Evolutionary conservation across 2,888 invertebrate genomes (phyloP), one percentile per base, ranked within the genome.

Genomic region (Odontomyia ornata): DNA sequence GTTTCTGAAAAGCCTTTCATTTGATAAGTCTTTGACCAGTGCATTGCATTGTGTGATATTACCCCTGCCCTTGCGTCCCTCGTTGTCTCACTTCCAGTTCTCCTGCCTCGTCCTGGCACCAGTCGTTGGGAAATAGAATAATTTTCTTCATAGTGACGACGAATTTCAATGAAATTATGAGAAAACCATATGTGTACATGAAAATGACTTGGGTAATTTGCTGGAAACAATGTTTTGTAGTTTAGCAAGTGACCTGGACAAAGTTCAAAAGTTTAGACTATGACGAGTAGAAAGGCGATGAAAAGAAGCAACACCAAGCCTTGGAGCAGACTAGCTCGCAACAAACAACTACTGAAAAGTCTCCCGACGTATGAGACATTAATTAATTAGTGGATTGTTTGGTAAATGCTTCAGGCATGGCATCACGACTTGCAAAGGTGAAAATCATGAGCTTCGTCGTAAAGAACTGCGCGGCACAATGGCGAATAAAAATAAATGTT

Each of bases 1-100:
- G 73, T 77, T 79, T 77, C 76, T 77, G 77, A 79, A 79, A 77
- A 79, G 77, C 72, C 72, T 60, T 75, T 77, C 72, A 77, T 76
- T 77, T 76, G 76, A 73, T 77, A 75, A 76, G 76, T 79, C 77
- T 77, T 79, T 77, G 77, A 79, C 77, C 77, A 73, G 65, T 77
- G 69, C 57, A 75, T 52, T 36, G 62, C 23, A 43, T 62, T 43
- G 43, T 60, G 18, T 27, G 15, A 27, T 23, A 69, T 47, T 69
- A 30, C 69, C 69, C 46, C 69, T 25, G 27, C 65, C 21, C 0
- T 21, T 13, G 9, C 69, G 47, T 0, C 60, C 4, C 23, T 15
- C 21, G 18, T 62, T 27, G 36, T 3, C 36, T 9, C 36, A 5
- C 36, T 5, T 15, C 52, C 60, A 4, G 7, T 7, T 4, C 60